Base-by-base conservation (phyloP, 2,888 invertebrate species). In the Eupithecia exiguata region DNA sequence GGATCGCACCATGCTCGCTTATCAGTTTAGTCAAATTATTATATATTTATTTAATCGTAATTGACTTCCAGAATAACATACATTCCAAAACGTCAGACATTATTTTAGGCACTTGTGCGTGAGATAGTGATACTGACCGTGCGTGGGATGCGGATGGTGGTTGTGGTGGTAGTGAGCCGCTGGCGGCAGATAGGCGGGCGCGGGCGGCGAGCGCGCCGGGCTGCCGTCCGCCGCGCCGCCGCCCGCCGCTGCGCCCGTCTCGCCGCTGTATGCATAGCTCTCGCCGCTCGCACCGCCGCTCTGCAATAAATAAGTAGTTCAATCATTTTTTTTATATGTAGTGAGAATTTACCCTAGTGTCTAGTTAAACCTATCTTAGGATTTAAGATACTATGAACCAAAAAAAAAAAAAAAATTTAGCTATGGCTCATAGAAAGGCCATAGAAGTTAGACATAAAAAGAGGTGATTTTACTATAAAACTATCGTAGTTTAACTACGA, bases 201-300 rank as follows among this genome's bases (percentile, higher is more conserved):
- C 92, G 71, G 97, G 97, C 84, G 98, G 98, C 30, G 97, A 97
- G 85, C 97, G 95, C 74, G 97, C 96, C 63, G 98, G 97, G 91
- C 97, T 98, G 72, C 79, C 78, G 62, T 77, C 80, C 67, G 77
- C 73, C 69, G 74, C 86, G 83, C 75, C 87, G 78, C 73, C 92
- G 78, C 74, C 92, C 96, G 96, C 74, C 75, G 62, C 75, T 74
- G 72, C 79, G 78, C 81, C 81, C 71, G 80, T 78, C 74, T 80
- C 81, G 36, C 80, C 80, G 74, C 81, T 82, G 79, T 82, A 82
- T 75, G 81, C 81, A 78, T 84, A 83, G 77, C 82, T 81, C 78
- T 82, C 83, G 65, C 82, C 82, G 70, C 81, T 77, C 10, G 75
- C 82, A 14, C 83, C 84, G 36, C 83, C 85, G 78, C 86, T 85